Evolutionary conservation across 2,113 vertebrate genomes (phyloP).

Genomic region (Notarius lentiginosus): DNA sequence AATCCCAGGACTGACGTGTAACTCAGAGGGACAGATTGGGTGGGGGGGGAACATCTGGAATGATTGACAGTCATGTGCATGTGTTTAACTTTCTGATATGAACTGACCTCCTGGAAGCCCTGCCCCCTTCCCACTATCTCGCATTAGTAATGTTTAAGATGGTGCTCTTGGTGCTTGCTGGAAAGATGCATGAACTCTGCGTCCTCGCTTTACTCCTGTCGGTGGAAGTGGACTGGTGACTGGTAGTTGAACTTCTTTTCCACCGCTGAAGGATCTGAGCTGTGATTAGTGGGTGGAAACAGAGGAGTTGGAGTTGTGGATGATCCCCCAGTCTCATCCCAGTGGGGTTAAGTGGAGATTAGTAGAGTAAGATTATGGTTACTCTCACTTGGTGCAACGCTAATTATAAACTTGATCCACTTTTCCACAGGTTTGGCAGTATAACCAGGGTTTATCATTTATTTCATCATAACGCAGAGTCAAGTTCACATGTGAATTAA

Average conservation of each 20-base stretch:
- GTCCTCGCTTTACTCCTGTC: too few species aligned
- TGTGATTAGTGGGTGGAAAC: background rate
- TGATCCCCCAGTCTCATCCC: background rate
- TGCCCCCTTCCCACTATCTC: background rate
- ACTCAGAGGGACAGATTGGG: too few species aligned
- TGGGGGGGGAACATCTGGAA: background rate
- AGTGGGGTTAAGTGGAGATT: conserved; percentile 56
- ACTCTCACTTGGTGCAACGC: background rate
- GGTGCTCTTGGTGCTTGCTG: background rate
- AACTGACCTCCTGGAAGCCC: background rate
- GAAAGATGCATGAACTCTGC: background rate
- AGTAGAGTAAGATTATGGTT: conserved; percentile 50
- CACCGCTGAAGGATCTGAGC: background rate
- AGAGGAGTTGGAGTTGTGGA: background rate
- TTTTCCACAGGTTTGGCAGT: background rate
- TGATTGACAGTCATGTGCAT: background rate
- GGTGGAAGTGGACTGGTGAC: too few species aligned
- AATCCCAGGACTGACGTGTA: too few species aligned
- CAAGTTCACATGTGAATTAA: background rate
- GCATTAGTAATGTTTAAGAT: too few species aligned
- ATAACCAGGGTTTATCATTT: too few species aligned
- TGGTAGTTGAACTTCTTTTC: background rate
- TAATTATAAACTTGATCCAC: background rate
- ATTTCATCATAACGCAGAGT: too few species aligned
- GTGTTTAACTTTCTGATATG: background rate